A percentile compares a stretch with the other conserved stretches of the same genome.
Conservation (phyloP, 1,140 invertebrate genomes). For the Lerema accius region DNA sequence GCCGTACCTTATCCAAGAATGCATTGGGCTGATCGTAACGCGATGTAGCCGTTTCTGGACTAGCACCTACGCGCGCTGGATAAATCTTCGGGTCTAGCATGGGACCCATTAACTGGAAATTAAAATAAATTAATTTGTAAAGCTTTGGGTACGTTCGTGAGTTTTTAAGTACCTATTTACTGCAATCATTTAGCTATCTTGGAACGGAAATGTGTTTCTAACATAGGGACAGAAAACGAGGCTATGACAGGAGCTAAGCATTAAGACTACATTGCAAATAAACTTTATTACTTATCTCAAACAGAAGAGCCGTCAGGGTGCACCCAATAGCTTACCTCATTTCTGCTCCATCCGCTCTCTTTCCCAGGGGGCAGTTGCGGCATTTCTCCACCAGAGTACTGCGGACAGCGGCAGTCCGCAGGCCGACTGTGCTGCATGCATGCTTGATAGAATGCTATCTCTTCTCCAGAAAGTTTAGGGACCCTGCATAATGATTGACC, state of each 20-base stretch:
- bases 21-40: constrained; percentile 82
- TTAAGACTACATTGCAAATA: no score
- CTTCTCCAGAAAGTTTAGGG: constrained; percentile 57
- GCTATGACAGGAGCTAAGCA: no score
- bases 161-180: no score
- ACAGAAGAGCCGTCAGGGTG: background rate
- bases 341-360: constrained; percentile 70
- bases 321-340: constrained; percentile 55
- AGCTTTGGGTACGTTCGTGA: no score
- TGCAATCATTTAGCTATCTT: no score
- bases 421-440: constrained; percentile 69
- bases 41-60: constrained; percentile 77
- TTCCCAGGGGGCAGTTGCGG: constrained; percentile 63
- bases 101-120: constrained; percentile 79
- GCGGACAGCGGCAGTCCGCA: constrained; percentile 67
- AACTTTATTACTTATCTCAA: no score
- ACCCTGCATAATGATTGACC: no score
- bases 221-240: no score
- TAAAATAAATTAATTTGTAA: background rate
- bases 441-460: constrained; percentile 70
- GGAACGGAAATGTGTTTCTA: no score
- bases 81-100: constrained; percentile 84
- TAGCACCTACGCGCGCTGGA: constrained; percentile 79
- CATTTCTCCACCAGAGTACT: constrained; percentile 59
- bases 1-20: constrained; percentile 82